Base-by-base conservation (phyloP, 2,888 invertebrate genomes). In the Salpingus planirostris region DNA sequence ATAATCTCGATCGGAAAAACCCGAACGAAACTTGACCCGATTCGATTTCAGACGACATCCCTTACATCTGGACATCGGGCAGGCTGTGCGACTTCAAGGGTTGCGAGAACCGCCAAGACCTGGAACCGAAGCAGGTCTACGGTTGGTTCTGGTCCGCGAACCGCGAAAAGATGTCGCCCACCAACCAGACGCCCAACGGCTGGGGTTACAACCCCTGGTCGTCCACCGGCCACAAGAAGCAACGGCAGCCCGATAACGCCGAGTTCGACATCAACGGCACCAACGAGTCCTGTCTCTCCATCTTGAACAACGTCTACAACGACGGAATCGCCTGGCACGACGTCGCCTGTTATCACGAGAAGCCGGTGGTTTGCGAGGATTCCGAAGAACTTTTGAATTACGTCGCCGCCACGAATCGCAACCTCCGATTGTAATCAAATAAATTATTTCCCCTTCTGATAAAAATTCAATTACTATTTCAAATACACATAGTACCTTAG, bases 61-160 rank as follows among this genome's bases (percentile, higher is more conserved):
- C 89, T 2, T 91, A 89, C 70, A 91, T 91, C 57, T 91, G 91
- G 90, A 90, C 91, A 8, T 86, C 87, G 3, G 91, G 90, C 30
- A 81, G 90, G 50, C 76, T 90, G 36, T 91, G 91, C 59, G 90
- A 91, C 71, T 91, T 91, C 74, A 88, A 88, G 60, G 90, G 91
- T 37, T 91, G 91, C 64, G 88, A 89, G 62, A 79, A 80, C 47
- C 80, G 90, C 44, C 74, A 75, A 38, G 90, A 90, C 59, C 71
- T 90, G 44, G 88, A 89, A 62, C 90, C 90, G 41, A 89, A 89
- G 66, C 78, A 74, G 55, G 54, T 90, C 43, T 79, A 79, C 56
- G 90, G 90, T 24, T 91, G 90, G 90, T 90, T 90, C 76, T 91
- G 90, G 90, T 88, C 88, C 11, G 85, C 87, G 26, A 87, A 86